Base-by-base conservation (phyloP, 2,888 invertebrate genomes). In the Scaptomyza cyrtandrae region DNA sequence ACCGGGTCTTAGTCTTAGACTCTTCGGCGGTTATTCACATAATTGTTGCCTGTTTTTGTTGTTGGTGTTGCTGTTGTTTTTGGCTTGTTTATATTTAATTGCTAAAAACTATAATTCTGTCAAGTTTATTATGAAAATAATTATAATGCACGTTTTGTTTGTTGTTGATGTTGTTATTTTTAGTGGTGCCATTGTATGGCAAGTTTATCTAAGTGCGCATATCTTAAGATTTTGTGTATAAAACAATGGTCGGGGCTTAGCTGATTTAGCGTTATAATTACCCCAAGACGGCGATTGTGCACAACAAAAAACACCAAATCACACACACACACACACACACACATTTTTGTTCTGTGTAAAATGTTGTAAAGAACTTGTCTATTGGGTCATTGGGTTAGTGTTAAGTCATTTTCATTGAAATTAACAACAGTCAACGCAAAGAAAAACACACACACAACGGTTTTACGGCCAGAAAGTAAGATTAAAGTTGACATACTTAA, bases 31-130 rank as follows among this genome's bases (percentile, higher is more conserved):
- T 65, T 53, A 68, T 88, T 88, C 88, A 76, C 86, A 84, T 88
- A 75, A 86, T 88, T 88, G 80, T 84, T 80, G 73, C 60, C 44
- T 54, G 70, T 71, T 80, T 80, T 74, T 78, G 62, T 54, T 78
- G 57, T 52, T 59, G 41, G 19, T 75, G 37, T 37, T 37, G 37
- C 10, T 37, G 6, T 37, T n/a, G 50, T 55, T n/a, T 37, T 37
- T 16, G 41, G 41, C 67, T 73, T 85, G 82, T 60, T 87, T 84
- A 86, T 86, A 81, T 85, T 88, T 85, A 85, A 88, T 85, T 88
- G 88, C 89, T 88, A 70, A 81, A 88, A 88, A 88, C 89, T 88
- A 85, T 88, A 85, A 86, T 85, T 85, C 85, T 85, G 89, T 88
- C 88, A 88, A 85, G 89, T 88, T 88, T 85, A 88, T 85, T 85